phyloP scores from a whole-genome alignment of 1,140 invertebrate genomes.

The Battus philenor region DNA sequence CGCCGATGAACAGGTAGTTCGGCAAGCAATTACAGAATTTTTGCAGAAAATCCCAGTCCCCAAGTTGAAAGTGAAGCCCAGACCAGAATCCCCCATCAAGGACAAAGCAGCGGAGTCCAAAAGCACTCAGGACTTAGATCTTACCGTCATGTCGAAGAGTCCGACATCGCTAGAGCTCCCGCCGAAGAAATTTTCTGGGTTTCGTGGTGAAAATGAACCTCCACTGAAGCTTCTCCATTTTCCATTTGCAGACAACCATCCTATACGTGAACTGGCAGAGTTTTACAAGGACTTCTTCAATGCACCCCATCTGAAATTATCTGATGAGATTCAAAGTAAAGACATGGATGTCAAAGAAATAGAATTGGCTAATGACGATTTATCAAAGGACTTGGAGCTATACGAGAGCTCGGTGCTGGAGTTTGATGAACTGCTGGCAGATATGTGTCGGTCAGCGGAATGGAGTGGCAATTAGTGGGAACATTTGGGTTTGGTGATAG shows the following conservation, averaged over 20 bases:
- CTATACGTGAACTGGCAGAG: slow-evolving; percentile 63
- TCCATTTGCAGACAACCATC: slow-evolving; percentile 63
- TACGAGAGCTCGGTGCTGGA: slow-evolving; percentile 61
- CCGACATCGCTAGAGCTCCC: slow-evolving; percentile 60
- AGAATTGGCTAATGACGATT: slow-evolving; percentile 41
- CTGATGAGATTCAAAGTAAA: slow-evolving; percentile 35
- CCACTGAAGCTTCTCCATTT: slow-evolving; percentile 58
- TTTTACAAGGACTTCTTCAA: slow-evolving; percentile 72
- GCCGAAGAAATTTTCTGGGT: slow-evolving; percentile 59
- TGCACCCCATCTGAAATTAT: slow-evolving; percentile 57
- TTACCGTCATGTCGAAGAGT: slow-evolving; percentile 43
- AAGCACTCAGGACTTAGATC: slow-evolving; percentile 54
- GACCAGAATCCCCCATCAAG: slow-evolving; percentile 20
- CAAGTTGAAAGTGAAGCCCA: slow-evolving; percentile 27
- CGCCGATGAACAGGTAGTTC: slow-evolving; percentile 48
- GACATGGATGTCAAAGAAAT: slow-evolving; percentile 34
- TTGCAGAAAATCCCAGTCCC: slow-evolving; percentile 53
- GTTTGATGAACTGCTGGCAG: slow-evolving; percentile 62
- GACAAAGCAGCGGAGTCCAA: slow-evolving; percentile 36
- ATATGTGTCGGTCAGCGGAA: slow-evolving; percentile 62
- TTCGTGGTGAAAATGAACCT: slow-evolving; percentile 56
- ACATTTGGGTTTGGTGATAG: slow-evolving; percentile 26
- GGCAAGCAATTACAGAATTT: slow-evolving; percentile 51
- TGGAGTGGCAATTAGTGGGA: slow-evolving; percentile 53
- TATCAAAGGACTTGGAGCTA: slow-evolving; percentile 52